These are phyloP conservation scores for Drosophila insularis DNA, from an alignment of 1,140 invertebrate genomes.

Conservation along the genomic window DNA sequence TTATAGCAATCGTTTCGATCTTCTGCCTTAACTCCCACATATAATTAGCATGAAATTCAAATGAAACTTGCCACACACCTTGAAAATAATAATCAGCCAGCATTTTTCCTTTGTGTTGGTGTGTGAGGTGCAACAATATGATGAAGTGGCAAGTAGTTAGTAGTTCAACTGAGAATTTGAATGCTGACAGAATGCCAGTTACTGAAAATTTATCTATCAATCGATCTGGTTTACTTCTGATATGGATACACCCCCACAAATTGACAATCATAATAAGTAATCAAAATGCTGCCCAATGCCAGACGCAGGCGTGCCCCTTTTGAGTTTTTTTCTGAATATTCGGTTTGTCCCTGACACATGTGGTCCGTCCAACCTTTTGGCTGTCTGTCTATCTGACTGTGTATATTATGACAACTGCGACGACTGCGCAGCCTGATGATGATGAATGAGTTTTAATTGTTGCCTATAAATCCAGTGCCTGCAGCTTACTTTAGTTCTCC, in stretches of 20 bases:
- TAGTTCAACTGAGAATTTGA: conserved; percentile 60
- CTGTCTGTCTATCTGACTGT: conserved; percentile 24
- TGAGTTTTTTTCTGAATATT: conserved; percentile 23
- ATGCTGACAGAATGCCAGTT: conserved; percentile 73
- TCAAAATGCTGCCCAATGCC: conserved; percentile 44
- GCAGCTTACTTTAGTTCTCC: conserved; percentile 45
- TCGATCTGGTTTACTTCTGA: conserved; percentile 64
- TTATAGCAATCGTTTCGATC: neutral
- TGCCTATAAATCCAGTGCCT: conserved; percentile 70
- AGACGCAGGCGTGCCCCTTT: conserved; percentile 65
- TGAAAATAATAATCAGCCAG: conserved; percentile 47
- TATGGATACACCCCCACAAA: conserved; percentile 63
- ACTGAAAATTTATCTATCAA: conserved; percentile 76
- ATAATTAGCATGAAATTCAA: conserved; percentile 18
- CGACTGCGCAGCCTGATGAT: conserved; percentile 62
- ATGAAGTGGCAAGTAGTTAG: conserved; percentile 76
- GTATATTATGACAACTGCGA: conserved; percentile 66
- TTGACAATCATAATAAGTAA: conserved; percentile 8
- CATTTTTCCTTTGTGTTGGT: conserved; percentile 21
- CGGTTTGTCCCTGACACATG: conserved; percentile 66
- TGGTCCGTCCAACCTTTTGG: conserved; percentile 29
- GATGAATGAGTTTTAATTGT: conserved; percentile 81
- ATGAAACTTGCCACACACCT: conserved; percentile 60
- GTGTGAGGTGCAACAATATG: conserved; percentile 20
- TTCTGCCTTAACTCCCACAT: conserved; percentile 2